Evolutionary conservation across 2,888 invertebrate genomes (phyloP).

Genomic region (Kuschelorhynchus macadamiae): DNA sequence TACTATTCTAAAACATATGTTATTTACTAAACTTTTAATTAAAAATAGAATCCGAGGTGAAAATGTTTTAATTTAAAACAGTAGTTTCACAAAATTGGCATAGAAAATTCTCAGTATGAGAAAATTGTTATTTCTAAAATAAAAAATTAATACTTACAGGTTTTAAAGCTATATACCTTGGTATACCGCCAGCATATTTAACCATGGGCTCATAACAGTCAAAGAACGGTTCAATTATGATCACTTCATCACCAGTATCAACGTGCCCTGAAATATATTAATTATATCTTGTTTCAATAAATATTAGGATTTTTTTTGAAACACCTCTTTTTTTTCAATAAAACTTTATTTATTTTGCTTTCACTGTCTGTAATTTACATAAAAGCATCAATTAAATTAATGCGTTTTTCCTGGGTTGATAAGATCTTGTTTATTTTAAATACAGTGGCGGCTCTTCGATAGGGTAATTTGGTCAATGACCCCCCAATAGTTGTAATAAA

Average conservation of each 20-base stretch:
- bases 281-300: neutral
- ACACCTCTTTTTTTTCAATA: neutral
- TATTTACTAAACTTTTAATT: too few species aligned
- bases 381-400: too few species aligned
- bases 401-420: too few species aligned
- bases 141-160: slow-evolving; percentile 65
- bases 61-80: too few species aligned
- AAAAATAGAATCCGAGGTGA: too few species aligned
- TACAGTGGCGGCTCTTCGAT: too few species aligned
- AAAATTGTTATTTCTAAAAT: neutral
- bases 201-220: slow-evolving; percentile 99
- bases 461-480: too few species aligned
- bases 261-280: slow-evolving; percentile 72
- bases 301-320: neutral
- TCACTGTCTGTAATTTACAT: too few species aligned
- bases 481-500: too few species aligned
- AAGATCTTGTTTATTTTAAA: too few species aligned
- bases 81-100: too few species aligned
- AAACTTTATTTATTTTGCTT: too few species aligned
- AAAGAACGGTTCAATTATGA: slow-evolving; percentile 98
- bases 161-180: slow-evolving; percentile 89
- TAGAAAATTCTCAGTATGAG: neutral
- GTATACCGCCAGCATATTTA: slow-evolving; percentile 86
- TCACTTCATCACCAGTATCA: slow-evolving; percentile 90
- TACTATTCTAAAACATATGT: slow-evolving; percentile 49